Evolutionary conservation across 2,888 invertebrate genomes (phyloP).

Genomic region (Drosophila planitibia): DNA sequence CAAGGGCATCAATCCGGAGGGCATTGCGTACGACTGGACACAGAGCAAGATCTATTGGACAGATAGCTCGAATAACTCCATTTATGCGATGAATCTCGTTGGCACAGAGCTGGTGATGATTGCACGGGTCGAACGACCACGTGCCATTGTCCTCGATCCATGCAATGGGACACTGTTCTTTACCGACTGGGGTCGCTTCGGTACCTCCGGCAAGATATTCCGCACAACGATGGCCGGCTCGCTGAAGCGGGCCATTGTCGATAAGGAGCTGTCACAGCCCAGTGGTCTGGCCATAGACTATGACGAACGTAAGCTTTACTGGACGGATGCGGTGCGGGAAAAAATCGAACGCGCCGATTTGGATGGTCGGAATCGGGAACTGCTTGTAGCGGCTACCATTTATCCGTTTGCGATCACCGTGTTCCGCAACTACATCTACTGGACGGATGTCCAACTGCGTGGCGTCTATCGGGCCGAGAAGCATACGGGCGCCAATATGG

Average conservation of each 20-base stretch:
- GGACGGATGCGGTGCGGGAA: conserved; percentile 98
- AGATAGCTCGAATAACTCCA: conserved; percentile 96
- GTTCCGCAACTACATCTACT: conserved; percentile 95
- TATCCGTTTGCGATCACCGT: conserved; percentile 98
- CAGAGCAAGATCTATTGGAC: conserved; percentile 99
- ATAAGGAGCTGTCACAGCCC: conserved; percentile 96
- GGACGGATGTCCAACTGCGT: conserved; percentile 96
- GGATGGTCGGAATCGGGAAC: conserved; percentile 94
- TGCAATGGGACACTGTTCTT: conserved; percentile 98
- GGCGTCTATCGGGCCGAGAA: conserved; percentile 99
- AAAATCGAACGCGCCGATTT: conserved; percentile 97
- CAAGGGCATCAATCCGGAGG: conserved; percentile 95
- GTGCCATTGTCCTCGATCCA: conserved; percentile 98
- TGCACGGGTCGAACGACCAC: conserved; percentile 95
- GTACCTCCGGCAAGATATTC: conserved; percentile 96
- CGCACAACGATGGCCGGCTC: conserved; percentile 98
- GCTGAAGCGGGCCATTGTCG: conserved; percentile 93
- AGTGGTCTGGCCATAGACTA: conserved; percentile 98
- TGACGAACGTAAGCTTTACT: conserved; percentile 96
- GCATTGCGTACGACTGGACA: conserved; percentile 98
- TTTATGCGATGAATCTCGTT: conserved; percentile 97
- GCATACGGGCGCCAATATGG: conserved; percentile 97
- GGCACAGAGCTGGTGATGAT: conserved; percentile 96
- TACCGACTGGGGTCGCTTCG: conserved; percentile 98
- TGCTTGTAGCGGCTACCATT: conserved; percentile 94